These are phyloP conservation scores for Karalla daura DNA, from an alignment of 2,797 vertebrate genomes.

Conservation along the genomic window DNA sequence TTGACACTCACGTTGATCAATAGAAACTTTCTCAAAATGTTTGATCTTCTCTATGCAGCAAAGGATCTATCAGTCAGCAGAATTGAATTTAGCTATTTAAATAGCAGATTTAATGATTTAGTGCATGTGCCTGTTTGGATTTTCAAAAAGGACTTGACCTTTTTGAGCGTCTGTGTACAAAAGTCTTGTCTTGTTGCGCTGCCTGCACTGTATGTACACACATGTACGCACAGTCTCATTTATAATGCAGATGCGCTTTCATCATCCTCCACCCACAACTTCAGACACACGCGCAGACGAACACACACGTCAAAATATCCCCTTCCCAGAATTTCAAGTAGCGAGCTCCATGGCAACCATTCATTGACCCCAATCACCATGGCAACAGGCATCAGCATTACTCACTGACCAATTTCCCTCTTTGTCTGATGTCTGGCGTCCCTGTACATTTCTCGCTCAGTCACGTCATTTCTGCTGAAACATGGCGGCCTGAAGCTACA, in stretches of 20 bases:
- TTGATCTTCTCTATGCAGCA: no score
- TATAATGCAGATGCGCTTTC: conserved; percentile 41
- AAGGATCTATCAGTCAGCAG: no score
- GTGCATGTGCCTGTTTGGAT: not conserved
- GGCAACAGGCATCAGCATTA: conserved; percentile 77
- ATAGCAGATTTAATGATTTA: not conserved
- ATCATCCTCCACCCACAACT: conserved; percentile 38
- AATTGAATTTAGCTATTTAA: not conserved
- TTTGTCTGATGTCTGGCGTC: conserved; percentile 70
- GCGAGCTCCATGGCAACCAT: conserved; percentile 76
- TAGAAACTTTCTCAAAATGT: no score
- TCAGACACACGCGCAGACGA: conserved; percentile 28
- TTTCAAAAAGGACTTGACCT: not conserved
- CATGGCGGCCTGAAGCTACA: no score
- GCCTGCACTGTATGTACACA: not conserved
- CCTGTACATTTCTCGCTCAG: conserved; percentile 23
- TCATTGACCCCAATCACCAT: conserved; percentile 79
- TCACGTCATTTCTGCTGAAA: no score
- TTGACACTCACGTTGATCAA: no score
- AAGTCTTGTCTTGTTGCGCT: not conserved
- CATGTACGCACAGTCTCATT: conserved; percentile 21
- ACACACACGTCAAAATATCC: conserved; percentile 47
- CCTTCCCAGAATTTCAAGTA: conserved; percentile 71
- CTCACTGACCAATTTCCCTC: conserved; percentile 76
- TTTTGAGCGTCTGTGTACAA: not conserved